Base-by-base conservation (phyloP, 2,797 vertebrate genomes). In the Sardinella longiceps region DNA sequence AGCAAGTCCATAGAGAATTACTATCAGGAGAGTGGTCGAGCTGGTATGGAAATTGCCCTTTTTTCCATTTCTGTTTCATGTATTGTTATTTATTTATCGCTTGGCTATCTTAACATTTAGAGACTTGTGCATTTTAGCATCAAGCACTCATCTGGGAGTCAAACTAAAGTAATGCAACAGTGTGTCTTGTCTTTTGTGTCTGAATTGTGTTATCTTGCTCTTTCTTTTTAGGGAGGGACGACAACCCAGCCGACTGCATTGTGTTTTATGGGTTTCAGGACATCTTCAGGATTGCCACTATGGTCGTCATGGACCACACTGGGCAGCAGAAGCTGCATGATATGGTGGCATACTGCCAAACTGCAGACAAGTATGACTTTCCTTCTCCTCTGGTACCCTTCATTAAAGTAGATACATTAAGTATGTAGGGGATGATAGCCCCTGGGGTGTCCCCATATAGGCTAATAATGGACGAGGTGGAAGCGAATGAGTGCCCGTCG, bases 1-100 rank as follows among this genome's bases (percentile, higher is more conserved):
- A 99, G 98, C 94, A 99, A 99, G 90, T 99, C 98, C 63, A 96
- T 99, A 80, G 98, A 99, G 92, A 99, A 99, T 93, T 99, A 99
- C 87, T 99, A 99, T 91, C 98, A 99, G 80, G 98, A 99, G 93
- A 99, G 98, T 37, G 98, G 98, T 0, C 97, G 98, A 1, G 98
- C 98, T 95, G 98, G 98, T 99, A 94, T 5, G 80, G 23, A 14
- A 53, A 53, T 18, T 18, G 4, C 51, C 4, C 12, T 33, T 70
- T 12, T 70, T 70, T 66, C 28, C 28, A 28, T 66, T 66, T 3
- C 12, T 39, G 15, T 74, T 39, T 18, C 5, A 14, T 74, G 20
- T 74, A 4, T 20, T 20, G 14, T 1, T 70, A 37, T 37, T 70
- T 12, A 0, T 37, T 43, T 43, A 43, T 2, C 4, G 43, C 43